These are phyloP conservation scores for Uria aalge DNA, from an alignment of 2,113 vertebrate genomes.

Conservation along the genomic window DNA sequence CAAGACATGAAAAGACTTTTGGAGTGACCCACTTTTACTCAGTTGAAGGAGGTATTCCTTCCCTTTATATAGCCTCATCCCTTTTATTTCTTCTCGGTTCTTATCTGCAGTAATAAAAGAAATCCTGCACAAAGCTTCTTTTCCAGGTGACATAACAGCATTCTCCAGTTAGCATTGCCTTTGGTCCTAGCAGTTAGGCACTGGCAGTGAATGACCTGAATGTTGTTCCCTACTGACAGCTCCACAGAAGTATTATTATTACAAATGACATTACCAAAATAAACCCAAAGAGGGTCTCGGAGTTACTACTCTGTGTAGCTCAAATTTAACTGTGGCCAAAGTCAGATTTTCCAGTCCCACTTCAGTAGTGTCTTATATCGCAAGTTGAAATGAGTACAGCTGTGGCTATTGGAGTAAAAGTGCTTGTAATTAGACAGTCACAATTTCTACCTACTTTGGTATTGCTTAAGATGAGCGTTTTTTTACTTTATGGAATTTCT, in stretches of 20 bases:
- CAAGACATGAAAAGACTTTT: conserved; percentile 59
- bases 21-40: conserved; percentile 56
- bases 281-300: background rate
- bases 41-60: conserved; percentile 77
- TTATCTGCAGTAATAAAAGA: background rate
- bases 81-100: background rate
- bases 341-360: background rate
- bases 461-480: background rate
- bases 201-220: background rate
- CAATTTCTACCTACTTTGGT: background rate
- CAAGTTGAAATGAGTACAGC: background rate
- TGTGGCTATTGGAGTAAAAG: background rate
- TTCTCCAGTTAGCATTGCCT: background rate
- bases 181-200: background rate
- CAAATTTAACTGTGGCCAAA: background rate
- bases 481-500: background rate
- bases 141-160: background rate
- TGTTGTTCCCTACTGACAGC: background rate
- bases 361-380: background rate
- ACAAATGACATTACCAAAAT: background rate
- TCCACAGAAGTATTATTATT: background rate
- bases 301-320: background rate
- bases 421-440: background rate
- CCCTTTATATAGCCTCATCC: background rate
- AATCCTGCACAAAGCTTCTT: background rate